Percentiles rank a stretch among this genome's conserved stretches.
phyloP scores from a whole-genome alignment of 2,888 invertebrate species.

The Apamea epomidion region DNA sequence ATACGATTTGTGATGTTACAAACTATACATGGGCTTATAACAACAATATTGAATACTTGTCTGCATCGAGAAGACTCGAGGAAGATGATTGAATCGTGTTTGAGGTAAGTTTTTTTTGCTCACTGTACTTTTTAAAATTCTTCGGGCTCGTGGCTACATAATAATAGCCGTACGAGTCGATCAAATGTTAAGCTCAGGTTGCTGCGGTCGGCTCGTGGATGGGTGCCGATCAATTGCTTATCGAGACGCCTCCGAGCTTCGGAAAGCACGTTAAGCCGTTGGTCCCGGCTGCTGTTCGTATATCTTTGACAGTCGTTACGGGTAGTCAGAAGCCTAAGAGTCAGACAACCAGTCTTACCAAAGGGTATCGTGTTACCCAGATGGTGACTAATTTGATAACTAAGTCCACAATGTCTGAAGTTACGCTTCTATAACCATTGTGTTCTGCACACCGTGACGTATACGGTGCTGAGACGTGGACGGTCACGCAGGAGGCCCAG shows the following conservation, averaged over 20 bases:
- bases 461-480: not conserved
- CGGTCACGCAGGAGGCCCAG: not conserved
- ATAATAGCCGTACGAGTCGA: not conserved
- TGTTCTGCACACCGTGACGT: not conserved
- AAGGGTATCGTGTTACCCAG: not conserved
- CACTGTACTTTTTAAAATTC: not conserved
- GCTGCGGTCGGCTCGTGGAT: not conserved
- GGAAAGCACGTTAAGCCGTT: not conserved
- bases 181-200: not conserved
- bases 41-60: conserved; percentile 88
- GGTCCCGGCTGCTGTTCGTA: not conserved
- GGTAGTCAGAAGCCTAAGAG: not conserved
- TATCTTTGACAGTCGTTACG: not conserved
- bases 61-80: conserved; percentile 91
- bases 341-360: not conserved
- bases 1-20: conserved; percentile 90
- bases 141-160: not conserved
- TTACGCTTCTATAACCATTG: not conserved
- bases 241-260: not conserved
- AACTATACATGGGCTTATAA: conserved; percentile 88
- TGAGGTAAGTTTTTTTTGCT: conserved; percentile 83
- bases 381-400: not conserved
- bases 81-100: conserved; percentile 89
- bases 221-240: not conserved
- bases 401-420: not conserved